phyloP scores from a whole-genome alignment of 2,888 invertebrate species.

The Nemapogon koenigi region DNA sequence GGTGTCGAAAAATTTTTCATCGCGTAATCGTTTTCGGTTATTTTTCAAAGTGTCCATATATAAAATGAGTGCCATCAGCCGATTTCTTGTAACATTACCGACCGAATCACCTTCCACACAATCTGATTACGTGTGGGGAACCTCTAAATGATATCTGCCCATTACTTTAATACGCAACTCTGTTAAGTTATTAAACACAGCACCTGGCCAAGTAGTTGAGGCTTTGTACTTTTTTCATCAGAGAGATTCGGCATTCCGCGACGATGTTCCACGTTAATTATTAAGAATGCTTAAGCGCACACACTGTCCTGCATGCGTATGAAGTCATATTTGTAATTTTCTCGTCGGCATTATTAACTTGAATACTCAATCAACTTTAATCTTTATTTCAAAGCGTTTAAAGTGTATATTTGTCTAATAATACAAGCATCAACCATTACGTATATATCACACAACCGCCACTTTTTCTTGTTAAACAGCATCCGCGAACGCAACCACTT shows the following conservation, averaged over 20 bases:
- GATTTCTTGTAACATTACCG: conserved; percentile 3
- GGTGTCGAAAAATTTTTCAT: conserved; percentile 9
- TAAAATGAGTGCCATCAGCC: conserved; percentile 2
- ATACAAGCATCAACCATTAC: neutral
- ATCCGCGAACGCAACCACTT: conserved; percentile 33
- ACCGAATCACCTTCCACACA: neutral
- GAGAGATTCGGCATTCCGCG: conserved; percentile 30
- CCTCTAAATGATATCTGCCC: conserved; percentile 21
- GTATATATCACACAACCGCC: neutral
- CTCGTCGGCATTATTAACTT: neutral
- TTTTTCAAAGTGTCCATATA: conserved; percentile 8
- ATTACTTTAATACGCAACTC: conserved; percentile 46
- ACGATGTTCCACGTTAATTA: conserved; percentile 39
- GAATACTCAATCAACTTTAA: conserved; percentile 28
- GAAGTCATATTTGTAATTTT: conserved; percentile 34
- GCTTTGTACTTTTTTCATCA: conserved; percentile 8
- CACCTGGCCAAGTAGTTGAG: conserved; percentile 31
- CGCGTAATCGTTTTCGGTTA: conserved; percentile 8
- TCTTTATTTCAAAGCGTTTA: neutral
- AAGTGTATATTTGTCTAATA: neutral
- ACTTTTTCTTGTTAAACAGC: conserved; percentile 20
- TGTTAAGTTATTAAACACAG: conserved; percentile 43
- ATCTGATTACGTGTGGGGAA: conserved; percentile 5
- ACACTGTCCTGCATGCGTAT: conserved; percentile 20
- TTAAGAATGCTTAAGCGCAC: conserved; percentile 19